Percentiles rank a stretch among this genome's conserved stretches.
Conservation (phyloP, 2,797 vertebrate genomes). For the Aldrovandia affinis region DNA sequence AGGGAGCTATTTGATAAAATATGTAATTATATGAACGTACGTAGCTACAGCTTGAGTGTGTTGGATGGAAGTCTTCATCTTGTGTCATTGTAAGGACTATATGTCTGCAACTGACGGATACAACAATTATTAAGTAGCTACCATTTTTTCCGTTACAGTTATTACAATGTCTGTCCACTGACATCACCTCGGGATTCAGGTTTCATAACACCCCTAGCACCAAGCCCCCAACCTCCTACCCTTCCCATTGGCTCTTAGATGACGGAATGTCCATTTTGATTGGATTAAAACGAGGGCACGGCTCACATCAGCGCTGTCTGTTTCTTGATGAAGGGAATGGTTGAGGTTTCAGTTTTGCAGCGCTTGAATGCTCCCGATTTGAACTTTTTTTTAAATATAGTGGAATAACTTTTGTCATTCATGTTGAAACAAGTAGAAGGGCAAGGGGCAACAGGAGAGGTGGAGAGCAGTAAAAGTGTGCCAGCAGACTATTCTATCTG, state of each 20-base stretch:
- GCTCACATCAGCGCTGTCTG: background rate
- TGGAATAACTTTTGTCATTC: background rate
- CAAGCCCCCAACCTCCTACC: constrained; percentile 60
- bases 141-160: constrained; percentile 16
- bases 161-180: constrained; percentile 38
- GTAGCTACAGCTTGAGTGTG: too few relatives aligned
- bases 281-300: constrained; percentile 31
- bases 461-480: background rate
- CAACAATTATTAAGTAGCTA: too few relatives aligned
- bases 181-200: constrained; percentile 54
- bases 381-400: background rate
- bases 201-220: constrained; percentile 52
- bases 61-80: too few relatives aligned
- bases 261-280: constrained; percentile 21
- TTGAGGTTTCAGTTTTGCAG: background rate
- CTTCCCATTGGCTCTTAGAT: constrained; percentile 60
- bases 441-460: background rate
- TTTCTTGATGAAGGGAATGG: background rate
- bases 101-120: background rate
- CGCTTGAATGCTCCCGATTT: background rate
- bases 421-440: background rate
- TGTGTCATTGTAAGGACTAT: background rate
- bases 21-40: too few relatives aligned
- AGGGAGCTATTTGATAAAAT: too few relatives aligned
- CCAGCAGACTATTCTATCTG: constrained; percentile 16